Evolutionary conservation across 2,888 invertebrate genomes (phyloP), one percentile per base, ranked within the genome.

Genomic region (Lobophora halterata): DNA sequence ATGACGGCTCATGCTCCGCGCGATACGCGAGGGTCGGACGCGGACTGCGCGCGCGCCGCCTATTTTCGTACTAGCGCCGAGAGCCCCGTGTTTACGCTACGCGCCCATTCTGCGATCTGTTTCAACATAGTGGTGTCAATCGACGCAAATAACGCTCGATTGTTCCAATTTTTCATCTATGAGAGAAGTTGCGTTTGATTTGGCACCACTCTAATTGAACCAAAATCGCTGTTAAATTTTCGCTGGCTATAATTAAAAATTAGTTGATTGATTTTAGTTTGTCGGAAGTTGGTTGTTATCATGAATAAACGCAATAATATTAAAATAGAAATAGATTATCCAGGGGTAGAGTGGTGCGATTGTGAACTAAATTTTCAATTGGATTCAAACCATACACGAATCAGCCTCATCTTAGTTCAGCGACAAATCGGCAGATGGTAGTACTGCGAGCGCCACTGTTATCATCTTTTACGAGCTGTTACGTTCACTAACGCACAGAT

Each of bases 1-100:
- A 90, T 89, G 52, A 61, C 70, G 72, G 78, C 76, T 64, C 85
- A 83, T 79, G 58, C 69, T n/a, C 59, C 71, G 65, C 74, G 72
- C 60, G 77, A n/a, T 68, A 63, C 75, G 75, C 79, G 79, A 67
- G 61, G 64, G 67, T 67, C 61, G 57, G 62, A 55, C 75, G 77
- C 77, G 75, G 65, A 81, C 79, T 81, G 83, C 72, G 67, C 55
- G 53, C 62, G 52, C 53, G 56, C 52, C 47, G 58, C 65, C 50
- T 81, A 82, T 85, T 82, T 82, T 75, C 55, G 78, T 74, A 65
- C 49, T 58, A 55, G 64, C 77, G 74, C 71, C 66, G 65, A 68
- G 55, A 75, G 78, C 74, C 71, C 53, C 64, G 48, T 65, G 66
- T 71, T 71, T 68, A 62, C 58, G 53, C 52, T 52, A 48, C 44